Evolutionary conservation across 37 sponge, comb jelly and placozoan genomes (phyloP).

Genomic region (Aplysina aerophoba): DNA sequence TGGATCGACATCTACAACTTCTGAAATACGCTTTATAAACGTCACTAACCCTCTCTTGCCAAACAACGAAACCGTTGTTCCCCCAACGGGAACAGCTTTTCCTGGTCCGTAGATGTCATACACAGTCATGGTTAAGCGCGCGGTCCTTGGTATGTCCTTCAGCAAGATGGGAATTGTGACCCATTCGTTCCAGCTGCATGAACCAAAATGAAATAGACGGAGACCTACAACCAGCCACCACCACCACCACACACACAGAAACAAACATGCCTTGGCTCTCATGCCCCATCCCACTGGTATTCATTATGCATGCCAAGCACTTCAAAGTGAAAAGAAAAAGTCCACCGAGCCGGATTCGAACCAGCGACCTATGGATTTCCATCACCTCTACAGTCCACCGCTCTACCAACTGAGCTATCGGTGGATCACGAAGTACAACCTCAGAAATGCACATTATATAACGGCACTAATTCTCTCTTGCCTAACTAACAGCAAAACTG

Average conservation of each 20-base stretch:
- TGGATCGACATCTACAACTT: neutral
- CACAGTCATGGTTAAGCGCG: constrained; percentile 74
- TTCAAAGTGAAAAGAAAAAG: constrained; percentile 62
- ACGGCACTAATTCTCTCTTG: constrained; percentile 56
- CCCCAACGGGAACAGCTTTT: constrained; percentile 65
- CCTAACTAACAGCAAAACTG: constrained; percentile 84
- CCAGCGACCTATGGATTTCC: constrained; percentile 88
- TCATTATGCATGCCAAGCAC: no score
- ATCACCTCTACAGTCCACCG: constrained; percentile 88
- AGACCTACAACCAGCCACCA: neutral
- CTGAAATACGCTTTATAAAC: neutral
- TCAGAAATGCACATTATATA: neutral
- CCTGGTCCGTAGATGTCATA: constrained; percentile 75
- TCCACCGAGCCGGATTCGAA: constrained; percentile 90
- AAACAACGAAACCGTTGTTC: constrained; percentile 85
- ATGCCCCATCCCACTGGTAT: no score
- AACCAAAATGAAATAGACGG: neutral
- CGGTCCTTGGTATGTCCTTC: constrained; percentile 83
- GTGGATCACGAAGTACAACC: neutral
- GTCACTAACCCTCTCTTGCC: constrained; percentile 67
- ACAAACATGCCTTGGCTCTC: no score
- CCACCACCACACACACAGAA: neutral
- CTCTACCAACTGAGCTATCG: constrained; percentile 92
- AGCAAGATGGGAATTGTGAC: constrained; percentile 76
- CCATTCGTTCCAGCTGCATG: constrained; percentile 92